These are phyloP conservation scores for Platyrinchus mystaceus DNA, from an alignment of 2,797 vertebrate genomes.

Conservation along the genomic window DNA sequence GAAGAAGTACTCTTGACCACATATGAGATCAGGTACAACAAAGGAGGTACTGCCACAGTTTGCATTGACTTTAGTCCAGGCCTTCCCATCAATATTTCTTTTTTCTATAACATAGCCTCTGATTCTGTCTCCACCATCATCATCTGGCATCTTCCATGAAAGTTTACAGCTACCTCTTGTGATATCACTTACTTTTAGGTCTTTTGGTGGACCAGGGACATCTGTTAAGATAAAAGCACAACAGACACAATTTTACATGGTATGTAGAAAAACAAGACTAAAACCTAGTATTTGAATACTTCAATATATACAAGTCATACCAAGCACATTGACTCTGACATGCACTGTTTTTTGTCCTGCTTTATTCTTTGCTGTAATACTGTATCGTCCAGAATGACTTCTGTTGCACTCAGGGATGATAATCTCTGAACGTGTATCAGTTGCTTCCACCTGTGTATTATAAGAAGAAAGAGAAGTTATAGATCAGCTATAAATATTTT, in stretches of 20 bases:
- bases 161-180: slow-evolving; percentile 93
- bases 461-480: background rate
- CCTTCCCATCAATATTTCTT: slow-evolving; percentile 91
- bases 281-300: background rate
- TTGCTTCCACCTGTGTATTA: slow-evolving; percentile 85
- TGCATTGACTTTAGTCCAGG: slow-evolving; percentile 95
- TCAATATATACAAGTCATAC: slow-evolving; percentile 72
- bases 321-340: slow-evolving; percentile 92
- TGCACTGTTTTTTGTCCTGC: slow-evolving; percentile 93
- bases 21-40: slow-evolving; percentile 88
- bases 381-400: slow-evolving; percentile 93
- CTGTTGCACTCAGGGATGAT: slow-evolving; percentile 86
- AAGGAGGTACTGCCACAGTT: slow-evolving; percentile 88
- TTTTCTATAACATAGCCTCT: slow-evolving; percentile 96
- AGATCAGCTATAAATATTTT: background rate
- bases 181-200: slow-evolving; percentile 92
- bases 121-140: slow-evolving; percentile 93
- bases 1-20: slow-evolving; percentile 93
- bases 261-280: background rate
- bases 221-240: slow-evolving; percentile 77
- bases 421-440: slow-evolving; percentile 87
- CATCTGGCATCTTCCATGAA: slow-evolving; percentile 93
- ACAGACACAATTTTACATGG: background rate
- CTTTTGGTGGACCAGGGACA: slow-evolving; percentile 90
- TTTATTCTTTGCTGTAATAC: slow-evolving; percentile 97